Percentiles rank a stretch among this genome's conserved stretches.
Conservation (phyloP, 2,888 invertebrate species). For the Buathra laborator region DNA sequence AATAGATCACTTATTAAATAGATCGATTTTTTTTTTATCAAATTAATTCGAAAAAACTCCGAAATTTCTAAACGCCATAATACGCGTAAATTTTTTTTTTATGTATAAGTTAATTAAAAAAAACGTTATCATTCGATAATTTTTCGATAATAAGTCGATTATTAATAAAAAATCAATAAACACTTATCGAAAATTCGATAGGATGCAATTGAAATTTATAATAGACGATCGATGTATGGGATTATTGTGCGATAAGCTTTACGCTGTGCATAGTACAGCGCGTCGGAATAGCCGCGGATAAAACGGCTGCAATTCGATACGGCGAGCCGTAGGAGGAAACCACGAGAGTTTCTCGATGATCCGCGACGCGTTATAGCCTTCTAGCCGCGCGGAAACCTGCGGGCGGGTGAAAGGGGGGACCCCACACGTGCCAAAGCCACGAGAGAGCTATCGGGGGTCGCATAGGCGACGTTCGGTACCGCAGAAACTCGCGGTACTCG, state of each 20-base stretch:
- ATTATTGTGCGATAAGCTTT: neutral
- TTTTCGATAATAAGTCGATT: neutral
- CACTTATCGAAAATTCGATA: neutral
- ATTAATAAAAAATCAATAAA: no score
- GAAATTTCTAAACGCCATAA: no score
- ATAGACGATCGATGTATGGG: neutral
- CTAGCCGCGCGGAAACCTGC: neutral
- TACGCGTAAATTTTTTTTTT: no score
- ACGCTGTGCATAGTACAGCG: neutral
- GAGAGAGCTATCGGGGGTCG: slow-evolving; percentile 1
- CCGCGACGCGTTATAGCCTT: slow-evolving; percentile 31
- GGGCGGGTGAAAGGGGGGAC: neutral
- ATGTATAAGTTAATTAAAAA: no score
- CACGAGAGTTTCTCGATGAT: slow-evolving; percentile 28
- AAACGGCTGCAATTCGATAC: slow-evolving; percentile 32
- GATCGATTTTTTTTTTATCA: neutral
- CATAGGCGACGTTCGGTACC: neutral
- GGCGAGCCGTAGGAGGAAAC: slow-evolving; percentile 32
- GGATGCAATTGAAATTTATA: neutral
- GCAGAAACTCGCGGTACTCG: slow-evolving; percentile 1
- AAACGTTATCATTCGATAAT: neutral
- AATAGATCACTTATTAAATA: neutral
- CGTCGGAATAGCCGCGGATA: slow-evolving; percentile 2
- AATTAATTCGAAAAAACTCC: neutral
- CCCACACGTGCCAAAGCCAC: slow-evolving; percentile 38